phyloP scores from a whole-genome alignment of 2,797 vertebrate species.

The Phrynocephalus vlangalii region DNA sequence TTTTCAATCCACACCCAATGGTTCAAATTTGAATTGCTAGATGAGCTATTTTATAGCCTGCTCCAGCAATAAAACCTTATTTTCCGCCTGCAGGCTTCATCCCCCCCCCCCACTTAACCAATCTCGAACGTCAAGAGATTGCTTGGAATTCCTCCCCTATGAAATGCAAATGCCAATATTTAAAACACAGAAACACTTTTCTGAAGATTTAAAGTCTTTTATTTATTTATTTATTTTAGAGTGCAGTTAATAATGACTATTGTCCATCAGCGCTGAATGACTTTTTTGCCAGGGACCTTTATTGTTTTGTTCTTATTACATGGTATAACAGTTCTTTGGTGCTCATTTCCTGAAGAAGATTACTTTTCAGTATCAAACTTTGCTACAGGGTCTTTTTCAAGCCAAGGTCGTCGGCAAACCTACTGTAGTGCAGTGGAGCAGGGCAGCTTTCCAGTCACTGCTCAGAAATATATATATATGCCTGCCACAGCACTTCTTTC shows the following conservation, averaged over 20 bases:
- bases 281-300: constrained; percentile 73
- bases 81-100: constrained; percentile 65
- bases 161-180: constrained; percentile 74
- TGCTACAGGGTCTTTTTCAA: constrained; percentile 66
- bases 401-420: constrained; percentile 65
- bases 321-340: constrained; percentile 76
- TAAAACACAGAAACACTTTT: constrained; percentile 72
- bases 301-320: constrained; percentile 77
- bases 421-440: constrained; percentile 56
- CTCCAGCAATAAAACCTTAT: constrained; percentile 67
- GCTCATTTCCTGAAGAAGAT: constrained; percentile 80
- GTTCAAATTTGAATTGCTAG: constrained; percentile 66
- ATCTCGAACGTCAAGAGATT: constrained; percentile 63
- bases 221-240: constrained; percentile 66
- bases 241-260: constrained; percentile 71
- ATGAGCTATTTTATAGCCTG: constrained; percentile 62
- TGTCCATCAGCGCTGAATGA: constrained; percentile 69
- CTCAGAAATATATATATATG: constrained; percentile 58
- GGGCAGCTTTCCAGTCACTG: constrained; percentile 61
- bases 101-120: constrained; percentile 48
- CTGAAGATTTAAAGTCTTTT: constrained; percentile 72
- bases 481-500: constrained; percentile 58
- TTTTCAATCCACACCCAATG: constrained; percentile 49
- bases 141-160: constrained; percentile 73
- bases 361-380: constrained; percentile 78